phyloP scores from a whole-genome alignment of 2,113 vertebrate genomes.

The Aptenodytes forsteri region DNA sequence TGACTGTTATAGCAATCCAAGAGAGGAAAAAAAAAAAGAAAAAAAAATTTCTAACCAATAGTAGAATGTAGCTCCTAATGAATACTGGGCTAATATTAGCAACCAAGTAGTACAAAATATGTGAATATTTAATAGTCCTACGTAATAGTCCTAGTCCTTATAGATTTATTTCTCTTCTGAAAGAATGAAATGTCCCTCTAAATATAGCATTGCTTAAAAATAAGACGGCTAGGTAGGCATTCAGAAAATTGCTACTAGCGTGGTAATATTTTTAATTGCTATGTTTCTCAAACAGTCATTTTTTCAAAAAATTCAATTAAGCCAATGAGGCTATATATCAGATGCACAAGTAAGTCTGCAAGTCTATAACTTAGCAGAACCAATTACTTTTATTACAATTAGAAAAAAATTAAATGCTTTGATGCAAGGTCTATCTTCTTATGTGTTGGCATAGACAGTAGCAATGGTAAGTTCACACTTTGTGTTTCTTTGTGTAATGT shows the following conservation, averaged over 20 bases:
- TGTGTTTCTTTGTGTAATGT: background rate
- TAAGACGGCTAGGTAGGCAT: background rate
- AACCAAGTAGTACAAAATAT: conserved; percentile 23
- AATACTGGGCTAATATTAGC: conserved; percentile 49
- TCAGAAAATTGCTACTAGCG: background rate
- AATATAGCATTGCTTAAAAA: conserved; percentile 41
- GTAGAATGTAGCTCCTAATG: background rate
- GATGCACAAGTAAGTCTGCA: background rate
- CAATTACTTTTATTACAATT: background rate
- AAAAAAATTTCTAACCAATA: background rate
- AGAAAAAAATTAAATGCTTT: background rate
- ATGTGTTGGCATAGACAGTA: background rate
- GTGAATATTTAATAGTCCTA: conserved; percentile 53
- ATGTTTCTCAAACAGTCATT: background rate
- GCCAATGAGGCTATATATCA: background rate
- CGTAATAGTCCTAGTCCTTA: background rate
- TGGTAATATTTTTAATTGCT: conserved; percentile 2
- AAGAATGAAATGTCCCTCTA: conserved; percentile 39
- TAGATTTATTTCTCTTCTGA: conserved; percentile 22
- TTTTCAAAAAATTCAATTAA: background rate
- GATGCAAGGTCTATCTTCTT: background rate
- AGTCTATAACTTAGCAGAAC: background rate
- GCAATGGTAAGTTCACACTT: background rate
- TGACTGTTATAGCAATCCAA: background rate
- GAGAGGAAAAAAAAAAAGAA: background rate